A percentile compares a stretch with the other conserved stretches of the same genome.
phyloP scores from a whole-genome alignment of 2,888 invertebrate species.

The Mimas tiliae region DNA sequence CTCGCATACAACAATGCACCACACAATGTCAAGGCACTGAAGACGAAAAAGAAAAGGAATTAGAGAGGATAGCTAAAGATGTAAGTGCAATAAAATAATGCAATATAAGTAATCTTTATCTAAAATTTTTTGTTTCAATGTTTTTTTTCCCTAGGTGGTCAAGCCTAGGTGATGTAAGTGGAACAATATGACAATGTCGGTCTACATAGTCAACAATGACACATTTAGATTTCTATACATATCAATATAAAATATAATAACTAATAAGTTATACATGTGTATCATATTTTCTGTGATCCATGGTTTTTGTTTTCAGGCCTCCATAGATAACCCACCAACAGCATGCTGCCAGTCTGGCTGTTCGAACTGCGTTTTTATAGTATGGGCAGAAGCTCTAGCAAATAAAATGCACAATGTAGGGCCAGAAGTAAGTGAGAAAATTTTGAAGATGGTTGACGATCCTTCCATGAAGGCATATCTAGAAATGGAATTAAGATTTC shows the following conservation, averaged over 20 bases:
- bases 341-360: slow-evolving; percentile 97
- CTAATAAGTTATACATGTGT: no score
- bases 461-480: slow-evolving; percentile 93
- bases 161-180: no score
- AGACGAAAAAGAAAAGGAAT: slow-evolving; percentile 71
- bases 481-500: slow-evolving; percentile 88
- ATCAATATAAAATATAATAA: no score
- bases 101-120: neutral
- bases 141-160: no score
- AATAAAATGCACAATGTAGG: slow-evolving; percentile 86
- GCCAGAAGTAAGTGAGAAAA: slow-evolving; percentile 87
- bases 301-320: slow-evolving; percentile 77
- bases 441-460: slow-evolving; percentile 91
- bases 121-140: neutral
- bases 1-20: slow-evolving; percentile 42
- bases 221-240: no score
- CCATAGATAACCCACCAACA: slow-evolving; percentile 89
- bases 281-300: no score
- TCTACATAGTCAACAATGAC: no score
- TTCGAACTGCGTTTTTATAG: slow-evolving; percentile 96
- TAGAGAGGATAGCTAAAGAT: slow-evolving; percentile 66
- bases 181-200: no score
- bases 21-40: slow-evolving; percentile 48
- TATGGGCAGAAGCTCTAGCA: slow-evolving; percentile 92
- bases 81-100: slow-evolving; percentile 47